Percentiles rank a stretch among this genome's conserved stretches.
These are phyloP conservation scores for Macropus fuliginosus DNA, from an alignment of 2,797 vertebrate genomes.

Conservation along the genomic window DNA sequence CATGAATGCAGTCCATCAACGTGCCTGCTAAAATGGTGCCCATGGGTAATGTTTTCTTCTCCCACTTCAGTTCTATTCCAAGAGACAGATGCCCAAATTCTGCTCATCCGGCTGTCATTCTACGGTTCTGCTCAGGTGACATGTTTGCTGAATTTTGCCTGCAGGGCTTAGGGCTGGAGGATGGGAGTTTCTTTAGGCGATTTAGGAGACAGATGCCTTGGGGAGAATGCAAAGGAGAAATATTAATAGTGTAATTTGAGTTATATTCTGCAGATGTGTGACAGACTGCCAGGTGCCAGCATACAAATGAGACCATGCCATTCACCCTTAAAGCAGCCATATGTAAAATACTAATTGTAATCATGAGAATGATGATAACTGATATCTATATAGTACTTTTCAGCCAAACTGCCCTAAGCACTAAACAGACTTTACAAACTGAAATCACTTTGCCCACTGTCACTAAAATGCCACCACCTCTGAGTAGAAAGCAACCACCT, in stretches of 20 bases:
- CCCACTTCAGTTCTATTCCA: conserved; percentile 49
- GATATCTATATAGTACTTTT: conserved; percentile 69
- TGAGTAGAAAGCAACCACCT: background rate
- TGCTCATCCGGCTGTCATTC: conserved; percentile 64
- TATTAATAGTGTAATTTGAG: conserved; percentile 69
- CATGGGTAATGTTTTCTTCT: conserved; percentile 47
- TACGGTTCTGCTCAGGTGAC: conserved; percentile 63
- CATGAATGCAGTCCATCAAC: conserved; percentile 39
- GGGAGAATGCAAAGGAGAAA: conserved; percentile 74
- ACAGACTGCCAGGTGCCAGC: conserved; percentile 82
- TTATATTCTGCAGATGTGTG: conserved; percentile 76
- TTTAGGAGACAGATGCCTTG: conserved; percentile 81
- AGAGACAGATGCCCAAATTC: conserved; percentile 61
- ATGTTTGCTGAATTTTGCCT: conserved; percentile 72
- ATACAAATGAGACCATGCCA: conserved; percentile 76
- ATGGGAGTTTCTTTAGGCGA: conserved; percentile 62
- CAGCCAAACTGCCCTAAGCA: conserved; percentile 65
- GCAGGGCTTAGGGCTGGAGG: conserved; percentile 58
- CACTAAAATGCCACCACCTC: conserved; percentile 22
- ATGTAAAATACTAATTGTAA: conserved; percentile 76
- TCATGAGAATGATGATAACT: conserved; percentile 67
- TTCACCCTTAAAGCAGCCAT: conserved; percentile 76
- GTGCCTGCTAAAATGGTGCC: conserved; percentile 47
- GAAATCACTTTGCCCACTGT: conserved; percentile 52
- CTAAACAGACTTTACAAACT: conserved; percentile 44